Evolutionary conservation across 1,140 invertebrate genomes (phyloP).

Genomic region (Ephestia elutella): DNA sequence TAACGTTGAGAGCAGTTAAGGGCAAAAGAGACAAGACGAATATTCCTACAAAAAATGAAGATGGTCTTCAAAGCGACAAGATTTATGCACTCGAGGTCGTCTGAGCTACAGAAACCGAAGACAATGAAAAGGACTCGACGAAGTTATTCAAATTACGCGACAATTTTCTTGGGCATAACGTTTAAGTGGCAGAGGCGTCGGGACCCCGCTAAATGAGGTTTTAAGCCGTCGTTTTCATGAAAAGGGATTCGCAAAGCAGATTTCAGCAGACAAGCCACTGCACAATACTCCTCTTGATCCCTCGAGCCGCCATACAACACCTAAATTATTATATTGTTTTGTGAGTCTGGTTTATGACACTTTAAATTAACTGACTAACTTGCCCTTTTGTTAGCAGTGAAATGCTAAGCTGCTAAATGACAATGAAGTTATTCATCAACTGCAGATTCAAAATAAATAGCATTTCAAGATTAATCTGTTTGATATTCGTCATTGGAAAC

Average conservation of each 20-base stretch:
- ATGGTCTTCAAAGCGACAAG: slow-evolving; percentile 29
- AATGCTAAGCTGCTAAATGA: slow-evolving; percentile 5
- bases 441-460: neutral
- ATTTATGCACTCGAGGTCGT: slow-evolving; percentile 48
- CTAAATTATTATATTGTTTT: slow-evolving; percentile 62
- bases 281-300: slow-evolving; percentile 50
- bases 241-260: slow-evolving; percentile 63
- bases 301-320: slow-evolving; percentile 36
- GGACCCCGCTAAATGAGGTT: slow-evolving; percentile 60
- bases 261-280: slow-evolving; percentile 46
- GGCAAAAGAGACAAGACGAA: slow-evolving; percentile 17
- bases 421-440: slow-evolving; percentile 2
- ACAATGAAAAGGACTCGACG: slow-evolving; percentile 49
- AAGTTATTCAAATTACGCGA: slow-evolving; percentile 69
- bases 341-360: slow-evolving; percentile 47
- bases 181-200: slow-evolving; percentile 56
- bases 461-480: neutral
- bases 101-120: slow-evolving; percentile 37
- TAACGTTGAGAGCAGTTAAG: slow-evolving; percentile 13
- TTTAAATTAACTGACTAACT: slow-evolving; percentile 47
- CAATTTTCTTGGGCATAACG: slow-evolving; percentile 63
- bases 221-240: slow-evolving; percentile 59
- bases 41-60: slow-evolving; percentile 38
- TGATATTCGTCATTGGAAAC: neutral
- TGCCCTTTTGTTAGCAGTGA: slow-evolving; percentile 23